Percentiles rank a stretch among this genome's conserved stretches.
phyloP scores from a whole-genome alignment of 2,888 invertebrate genomes.

The Phanerotoma sp. region DNA sequence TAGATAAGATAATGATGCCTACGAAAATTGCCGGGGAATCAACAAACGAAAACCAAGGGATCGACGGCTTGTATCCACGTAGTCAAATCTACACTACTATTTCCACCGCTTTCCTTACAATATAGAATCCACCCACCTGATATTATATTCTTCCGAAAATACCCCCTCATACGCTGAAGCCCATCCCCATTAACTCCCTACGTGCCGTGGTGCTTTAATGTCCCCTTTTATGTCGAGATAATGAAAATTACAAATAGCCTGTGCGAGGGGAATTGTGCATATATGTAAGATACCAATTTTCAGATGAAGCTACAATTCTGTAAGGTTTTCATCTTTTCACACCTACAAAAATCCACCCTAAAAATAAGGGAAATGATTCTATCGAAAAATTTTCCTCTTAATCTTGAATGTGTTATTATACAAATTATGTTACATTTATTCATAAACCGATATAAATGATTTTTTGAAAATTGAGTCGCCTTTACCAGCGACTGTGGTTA shows the following conservation, averaged over 20 bases:
- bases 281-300: slow-evolving; percentile 25
- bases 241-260: slow-evolving; percentile 58
- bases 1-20: slow-evolving; percentile 48
- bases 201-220: slow-evolving; percentile 55
- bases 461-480: not conserved
- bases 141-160: not conserved
- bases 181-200: slow-evolving; percentile 53
- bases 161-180: not conserved
- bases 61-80: slow-evolving; percentile 22
- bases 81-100: slow-evolving; percentile 5
- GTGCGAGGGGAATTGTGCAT: slow-evolving; percentile 38
- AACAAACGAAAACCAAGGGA: slow-evolving; percentile 42
- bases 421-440: not conserved
- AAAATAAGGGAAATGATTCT: no score
- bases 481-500: no score
- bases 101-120: not conserved
- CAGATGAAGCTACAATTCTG: slow-evolving; percentile 31
- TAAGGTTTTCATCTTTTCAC: slow-evolving; percentile 3
- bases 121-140: slow-evolving; percentile 3
- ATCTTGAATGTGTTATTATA: not conserved
- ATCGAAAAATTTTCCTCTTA: no score
- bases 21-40: slow-evolving; percentile 49
- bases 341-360: no score
- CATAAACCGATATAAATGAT: not conserved
- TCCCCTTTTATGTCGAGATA: slow-evolving; percentile 54